These are phyloP conservation scores for Sycophila sp. DNA, from an alignment of 1,140 invertebrate species.

Conservation along the genomic window DNA sequence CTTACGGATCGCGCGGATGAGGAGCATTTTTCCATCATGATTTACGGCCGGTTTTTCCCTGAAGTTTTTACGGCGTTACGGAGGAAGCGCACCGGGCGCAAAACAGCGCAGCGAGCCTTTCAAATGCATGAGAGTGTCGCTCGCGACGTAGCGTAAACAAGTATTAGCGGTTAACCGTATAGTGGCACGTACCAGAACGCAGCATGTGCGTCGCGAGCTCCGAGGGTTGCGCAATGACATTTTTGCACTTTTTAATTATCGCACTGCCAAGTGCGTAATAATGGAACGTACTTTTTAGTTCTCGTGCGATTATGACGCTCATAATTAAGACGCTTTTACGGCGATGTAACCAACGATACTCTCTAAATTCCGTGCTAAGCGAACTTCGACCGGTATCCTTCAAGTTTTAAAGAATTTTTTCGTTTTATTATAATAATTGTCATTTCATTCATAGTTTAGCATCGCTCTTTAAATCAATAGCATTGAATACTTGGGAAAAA, in stretches of 20 bases:
- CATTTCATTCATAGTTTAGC: too few relatives aligned
- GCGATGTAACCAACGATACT: too few relatives aligned
- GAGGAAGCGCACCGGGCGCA: neutral
- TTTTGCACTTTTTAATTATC: constrained; percentile 19
- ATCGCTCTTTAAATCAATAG: too few relatives aligned
- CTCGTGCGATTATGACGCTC: too few relatives aligned
- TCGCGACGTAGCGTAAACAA: constrained; percentile 26
- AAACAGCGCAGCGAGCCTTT: neutral
- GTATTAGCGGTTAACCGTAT: constrained; percentile 16
- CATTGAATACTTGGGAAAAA: too few relatives aligned
- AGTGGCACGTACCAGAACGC: neutral
- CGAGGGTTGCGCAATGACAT: constrained; percentile 3
- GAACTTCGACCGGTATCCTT: too few relatives aligned
- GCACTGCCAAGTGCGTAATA: neutral
- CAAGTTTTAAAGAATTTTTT: too few relatives aligned
- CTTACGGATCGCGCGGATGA: neutral
- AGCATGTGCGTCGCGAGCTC: neutral
- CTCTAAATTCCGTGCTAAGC: too few relatives aligned
- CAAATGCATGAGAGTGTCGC: constrained; percentile 23
- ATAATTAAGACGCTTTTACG: too few relatives aligned
- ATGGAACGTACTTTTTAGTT: too few relatives aligned
- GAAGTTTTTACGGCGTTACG: neutral
- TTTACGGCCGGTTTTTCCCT: constrained; percentile 1
- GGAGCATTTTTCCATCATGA: constrained; percentile 27
- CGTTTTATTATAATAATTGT: too few relatives aligned